Conservation (phyloP, 1,140 invertebrate genomes). For the Drosophila ananassae region DNA sequence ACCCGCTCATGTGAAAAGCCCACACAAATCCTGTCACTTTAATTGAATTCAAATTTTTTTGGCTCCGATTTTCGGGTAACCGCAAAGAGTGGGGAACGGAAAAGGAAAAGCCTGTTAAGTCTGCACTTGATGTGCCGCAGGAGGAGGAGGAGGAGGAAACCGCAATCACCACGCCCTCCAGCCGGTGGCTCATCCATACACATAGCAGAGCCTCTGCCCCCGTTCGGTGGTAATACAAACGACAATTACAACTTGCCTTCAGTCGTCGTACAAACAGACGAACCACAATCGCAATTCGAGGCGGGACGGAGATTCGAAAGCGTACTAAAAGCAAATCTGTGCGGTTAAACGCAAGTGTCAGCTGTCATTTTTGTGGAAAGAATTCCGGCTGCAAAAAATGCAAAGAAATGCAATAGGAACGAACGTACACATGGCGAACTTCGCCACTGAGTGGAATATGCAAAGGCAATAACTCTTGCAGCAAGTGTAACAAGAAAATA, state of each 20-base stretch:
- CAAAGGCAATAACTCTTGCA: slow-evolving; percentile 78
- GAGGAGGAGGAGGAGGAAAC: slow-evolving; percentile 44
- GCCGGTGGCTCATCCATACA: neutral
- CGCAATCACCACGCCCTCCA: slow-evolving; percentile 59
- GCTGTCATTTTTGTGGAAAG: slow-evolving; percentile 73
- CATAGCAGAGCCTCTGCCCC: slow-evolving; percentile 1
- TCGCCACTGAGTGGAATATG: slow-evolving; percentile 46
- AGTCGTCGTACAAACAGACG: slow-evolving; percentile 65
- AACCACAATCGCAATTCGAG: slow-evolving; percentile 38
- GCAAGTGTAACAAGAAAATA: slow-evolving; percentile 80
- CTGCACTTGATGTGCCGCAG: slow-evolving; percentile 11
- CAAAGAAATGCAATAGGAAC: slow-evolving; percentile 24
- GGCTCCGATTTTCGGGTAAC: slow-evolving; percentile 17
- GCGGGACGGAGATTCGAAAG: slow-evolving; percentile 10
- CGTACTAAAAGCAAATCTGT: slow-evolving; percentile 72
- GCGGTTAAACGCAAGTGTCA: slow-evolving; percentile 82
- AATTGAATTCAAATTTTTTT: slow-evolving; percentile 38
- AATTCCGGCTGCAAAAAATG: slow-evolving; percentile 18
- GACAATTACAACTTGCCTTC: slow-evolving; percentile 77
- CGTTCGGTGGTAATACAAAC: slow-evolving; percentile 72
- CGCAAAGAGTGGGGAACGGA: slow-evolving; percentile 6
- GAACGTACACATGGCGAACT: slow-evolving; percentile 19
- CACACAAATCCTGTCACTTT: slow-evolving; percentile 17
- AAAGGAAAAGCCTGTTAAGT: neutral
- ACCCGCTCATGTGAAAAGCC: slow-evolving; percentile 19